phyloP scores from a whole-genome alignment of 1,140 invertebrate species.

The Drosophila malerkotliana region DNA sequence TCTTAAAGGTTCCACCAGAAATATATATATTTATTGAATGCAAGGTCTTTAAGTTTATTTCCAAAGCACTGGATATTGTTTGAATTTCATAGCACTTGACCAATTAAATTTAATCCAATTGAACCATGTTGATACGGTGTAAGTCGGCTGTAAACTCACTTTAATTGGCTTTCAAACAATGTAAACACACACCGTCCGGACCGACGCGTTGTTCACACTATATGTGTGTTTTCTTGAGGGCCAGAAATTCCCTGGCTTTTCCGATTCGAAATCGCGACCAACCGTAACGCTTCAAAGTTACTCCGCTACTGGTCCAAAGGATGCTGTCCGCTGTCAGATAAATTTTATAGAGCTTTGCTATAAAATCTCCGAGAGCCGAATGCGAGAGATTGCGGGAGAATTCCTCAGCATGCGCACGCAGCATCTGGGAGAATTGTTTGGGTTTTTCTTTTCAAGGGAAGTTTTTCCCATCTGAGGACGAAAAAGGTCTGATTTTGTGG shows the following conservation, averaged over 20 bases:
- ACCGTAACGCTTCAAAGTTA: conserved; percentile 75
- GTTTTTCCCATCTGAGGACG: conserved; percentile 4
- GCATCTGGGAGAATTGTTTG: conserved; percentile 56
- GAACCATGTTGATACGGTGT: conserved; percentile 21
- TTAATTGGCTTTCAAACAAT: conserved; percentile 55
- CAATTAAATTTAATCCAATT: conserved; percentile 16
- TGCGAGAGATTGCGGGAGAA: conserved; percentile 2
- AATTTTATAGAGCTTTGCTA: conserved; percentile 63
- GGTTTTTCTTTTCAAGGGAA: conserved; percentile 51
- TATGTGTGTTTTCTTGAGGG: not conserved
- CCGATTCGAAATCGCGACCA: conserved; percentile 40
- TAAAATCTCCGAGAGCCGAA: conserved; percentile 41
- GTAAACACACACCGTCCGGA: conserved; percentile 48
- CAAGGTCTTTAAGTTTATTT: not conserved
- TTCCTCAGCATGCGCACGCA: conserved; percentile 59
- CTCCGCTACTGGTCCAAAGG: conserved; percentile 70
- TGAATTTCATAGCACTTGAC: conserved; percentile 5
- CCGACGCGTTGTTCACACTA: conserved; percentile 24
- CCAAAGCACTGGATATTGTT: not conserved
- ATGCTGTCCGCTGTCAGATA: conserved; percentile 50
- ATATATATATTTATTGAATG: not conserved
- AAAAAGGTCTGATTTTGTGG: conserved; percentile 2
- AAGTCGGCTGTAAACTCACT: conserved; percentile 43
- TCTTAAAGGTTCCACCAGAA: not conserved
- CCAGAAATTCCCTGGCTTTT: conserved; percentile 12